Evolutionary conservation across 1,140 invertebrate genomes (phyloP), one percentile per base, ranked within the genome.

Genomic region (Anagrus nilaparvatae): DNA sequence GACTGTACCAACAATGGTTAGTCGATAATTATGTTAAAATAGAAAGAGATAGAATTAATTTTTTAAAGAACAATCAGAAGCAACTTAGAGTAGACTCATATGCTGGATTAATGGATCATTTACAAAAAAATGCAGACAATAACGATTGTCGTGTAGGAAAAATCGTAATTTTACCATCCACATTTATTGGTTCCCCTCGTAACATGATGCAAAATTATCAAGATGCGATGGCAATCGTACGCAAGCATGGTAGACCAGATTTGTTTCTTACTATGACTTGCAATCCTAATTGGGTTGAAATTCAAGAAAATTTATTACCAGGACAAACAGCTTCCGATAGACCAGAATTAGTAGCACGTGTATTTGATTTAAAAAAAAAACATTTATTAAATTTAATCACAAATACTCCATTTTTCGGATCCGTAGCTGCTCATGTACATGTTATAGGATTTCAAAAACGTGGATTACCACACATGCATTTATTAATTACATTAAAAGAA

Each of bases 281-380:
- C 37, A 74, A 73, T 52, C 60, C 66, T 13, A 25, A 54, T 8
- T 71, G 65, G 63, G 19, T 20, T n/a, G 67, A 72, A 46, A 68
- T 73, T 24, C 19, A n/a, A 30, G 32, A 52, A 36, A 38, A 53
- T 30, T 35, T 71, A 5, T 9, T 47, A 9, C 29, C 38, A 14
- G 33, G 48, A 8, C 54, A 70, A 53, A 47, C 14, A 17, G 17
- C 50, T 6, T 13, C 47, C 7, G 51, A 66, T 46, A 14, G 61
- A 16, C 61, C 54, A 25, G 65, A 72, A 49, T 27, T 72, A 9
- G 39, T 61, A 16, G 51, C 49, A 5, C 23, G 61, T 18, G 63
- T 72, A 16, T 73, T 72, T 47, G 30, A 49, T 20, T 29, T 48
- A 13, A 72, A 71, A 49, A 16, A 55, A 12, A 49, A 54, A 24